Conservation (phyloP, 2,888 invertebrate genomes). For the Tenodera sinensis region DNA sequence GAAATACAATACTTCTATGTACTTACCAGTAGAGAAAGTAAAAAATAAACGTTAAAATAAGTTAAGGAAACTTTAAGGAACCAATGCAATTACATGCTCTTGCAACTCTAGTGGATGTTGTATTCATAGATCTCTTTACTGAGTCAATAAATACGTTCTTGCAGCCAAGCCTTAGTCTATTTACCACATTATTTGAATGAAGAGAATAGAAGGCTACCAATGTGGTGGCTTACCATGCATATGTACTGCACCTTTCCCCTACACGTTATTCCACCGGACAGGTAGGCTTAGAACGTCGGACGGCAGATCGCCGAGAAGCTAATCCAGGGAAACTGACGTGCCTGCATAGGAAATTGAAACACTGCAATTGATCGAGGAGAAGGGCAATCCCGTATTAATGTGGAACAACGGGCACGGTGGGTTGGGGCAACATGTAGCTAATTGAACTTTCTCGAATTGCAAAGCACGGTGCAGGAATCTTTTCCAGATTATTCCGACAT, state of each 20-base stretch:
- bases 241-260: not conserved
- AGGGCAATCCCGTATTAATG: not conserved
- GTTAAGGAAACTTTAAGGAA: too few species aligned
- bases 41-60: too few species aligned
- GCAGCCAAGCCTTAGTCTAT: not conserved
- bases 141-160: too few species aligned
- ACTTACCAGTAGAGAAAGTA: too few species aligned
- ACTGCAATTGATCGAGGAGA: constrained; percentile 5
- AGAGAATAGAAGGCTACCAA: not conserved
- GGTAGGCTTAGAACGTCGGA: not conserved
- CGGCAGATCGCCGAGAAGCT: not conserved
- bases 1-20: too few species aligned
- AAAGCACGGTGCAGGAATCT: not conserved
- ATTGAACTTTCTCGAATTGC: not conserved
- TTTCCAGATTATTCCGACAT: not conserved
- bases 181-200: not conserved
- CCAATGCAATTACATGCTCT: too few species aligned
- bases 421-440: not conserved
- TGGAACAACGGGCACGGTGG: not conserved
- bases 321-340: not conserved
- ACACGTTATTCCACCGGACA: not conserved
- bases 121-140: too few species aligned
- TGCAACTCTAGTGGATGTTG: too few species aligned
- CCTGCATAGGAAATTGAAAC: constrained; percentile 15
- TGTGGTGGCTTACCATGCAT: not conserved